Base-by-base conservation (phyloP, 2,888 invertebrate species). In the Ischnus inquisitorius region DNA sequence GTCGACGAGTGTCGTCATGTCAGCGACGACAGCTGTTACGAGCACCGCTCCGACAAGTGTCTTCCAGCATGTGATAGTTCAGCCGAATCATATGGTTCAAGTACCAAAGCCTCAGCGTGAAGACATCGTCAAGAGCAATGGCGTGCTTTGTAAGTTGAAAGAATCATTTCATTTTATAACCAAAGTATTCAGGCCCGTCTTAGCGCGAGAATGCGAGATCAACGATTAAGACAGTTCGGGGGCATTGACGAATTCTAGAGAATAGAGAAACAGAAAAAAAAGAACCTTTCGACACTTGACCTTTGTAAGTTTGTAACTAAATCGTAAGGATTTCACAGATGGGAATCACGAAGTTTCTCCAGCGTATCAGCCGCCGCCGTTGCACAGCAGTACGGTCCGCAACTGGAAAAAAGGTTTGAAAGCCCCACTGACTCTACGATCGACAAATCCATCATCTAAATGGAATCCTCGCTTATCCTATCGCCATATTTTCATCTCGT, bases 31-130 rank as follows among this genome's bases (percentile, higher is more conserved):
- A 75, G 88, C 91, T 79, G 88, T 90, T 39, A 92, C 92, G 74
- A 90, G 90, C 69, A 89, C 91, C 79, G 88, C 91, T 85, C 91
- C 92, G 67, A 91, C 92, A 34, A 92, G 92, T 88, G 91, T 93
- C 92, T 93, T 92, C 89, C 94, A 95, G 91, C 97, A 97, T 79
- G 97, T 97, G 78, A 97, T 97, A 92, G 97, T 97, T 71, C 96
- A 97, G 90, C 97, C 97, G 41, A 97, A 96, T 85, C 97, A 97
- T 92, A 94, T 97, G 90, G 94, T 97, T 88, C 97, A 97, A 19
- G 96, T 97, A 86, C 88, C 91, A 65, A 93, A 93, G 88, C 34
- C 90, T 74, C 75, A 87, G 34, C 87, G 92, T 48, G 92, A 93
- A 84, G 93, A 93, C 82, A 91, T 83, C 84, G 83, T 89, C 68